Evolutionary conservation across 2,113 vertebrate genomes (phyloP), one percentile per base, ranked within the genome.

Genomic region (Rhinogobius similis): DNA sequence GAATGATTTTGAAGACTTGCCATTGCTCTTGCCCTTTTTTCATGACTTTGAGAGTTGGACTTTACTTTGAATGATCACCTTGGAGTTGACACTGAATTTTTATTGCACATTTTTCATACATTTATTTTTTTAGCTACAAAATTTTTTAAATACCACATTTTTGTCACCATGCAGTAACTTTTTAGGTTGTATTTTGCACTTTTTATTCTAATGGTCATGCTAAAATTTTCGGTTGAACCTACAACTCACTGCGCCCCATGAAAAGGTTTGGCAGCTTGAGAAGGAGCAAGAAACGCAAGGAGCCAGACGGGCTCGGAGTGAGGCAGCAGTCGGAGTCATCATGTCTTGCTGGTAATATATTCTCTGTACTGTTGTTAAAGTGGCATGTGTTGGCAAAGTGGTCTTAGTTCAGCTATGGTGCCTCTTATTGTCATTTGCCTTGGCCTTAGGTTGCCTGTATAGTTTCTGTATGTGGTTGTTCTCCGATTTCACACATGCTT

Each of bases 201-300:
- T 18, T 52, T 65, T 24, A 58, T 44, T 77, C 52, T 0, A 68
- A 81, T 81, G 82, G 82, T 84, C 83, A 87, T 89, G 90, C 32
- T 88, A 68, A 76, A 41, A 79, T 77, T 85, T 73, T 76, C 46
- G 65, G 62, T 79, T 61, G 68, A 79, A 77, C 24, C 62, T 20
- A 64, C 50, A 39, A 81, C 77, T 84, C 85, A 62, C 79, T 70
- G 89, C 69, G 80, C 83, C 92, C 89, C 90, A 98, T 98, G 97
- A 98, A 98, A 95, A 94, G 95, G 61, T 98, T 98, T 82, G 95
- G 96, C 79, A 98, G 96, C 73, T 92, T 98, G 71, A 92, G 96
- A 86, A 93, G 94, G 71, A 95, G 81, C 92, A 98, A 94, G 93
- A 98, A 95, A 81, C 93, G 83, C 53, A 92, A 91, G 87, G 91